Evolutionary conservation across 2,113 vertebrate genomes (phyloP), one percentile per base, ranked within the genome.

Genomic region (Bagarius yarrelli): DNA sequence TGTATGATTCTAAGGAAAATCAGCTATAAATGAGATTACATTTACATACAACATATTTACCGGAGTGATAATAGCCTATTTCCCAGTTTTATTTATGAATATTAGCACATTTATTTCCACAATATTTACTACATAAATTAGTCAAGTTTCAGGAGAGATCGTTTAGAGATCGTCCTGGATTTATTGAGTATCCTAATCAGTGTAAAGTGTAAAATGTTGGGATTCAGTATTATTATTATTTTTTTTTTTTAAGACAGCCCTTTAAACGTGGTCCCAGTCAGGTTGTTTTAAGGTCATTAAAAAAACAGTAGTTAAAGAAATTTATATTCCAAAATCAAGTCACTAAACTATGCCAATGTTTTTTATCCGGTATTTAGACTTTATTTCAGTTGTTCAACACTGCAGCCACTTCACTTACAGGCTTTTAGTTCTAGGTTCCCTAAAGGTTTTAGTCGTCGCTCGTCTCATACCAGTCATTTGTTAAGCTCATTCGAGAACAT

Each of bases 391-490:
- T 57, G 56, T 81, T 36, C 64, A 76, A 81, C 63, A 80, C 66
- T 47, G 83, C 83, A 85, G 63, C 67, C 55, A 23, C 56, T 21
- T 57, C 59, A 76, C 55, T 83, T 74, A 32, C 25, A 44, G 69
- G 25, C 18, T 2, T 72, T 50, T 52, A 50, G 14, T 27, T 50
- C 50, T 59, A n/a, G n/a, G n/a, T n/a, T n/a, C n/a, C n/a, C n/a
- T n/a, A 13, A 23, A 67, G 44, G 18, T 19, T 59, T 83, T 55
- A 47, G 21, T 59, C n/a, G 52, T 81, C 21, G 79, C 57, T 80
- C 55, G 61, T 80, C 74, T 80, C 73, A 80, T 80, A 84, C 85
- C 85, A 86, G 85, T 86, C 85, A 80, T 79, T 86, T 86, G 85
- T 86, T 86, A 86, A 86, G 85, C 85, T 84, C 75, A 72, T 72